A percentile compares a stretch with the other conserved stretches of the same genome.
phyloP scores from a whole-genome alignment of 2,113 vertebrate genomes.

The Tachycineta bicolor region DNA sequence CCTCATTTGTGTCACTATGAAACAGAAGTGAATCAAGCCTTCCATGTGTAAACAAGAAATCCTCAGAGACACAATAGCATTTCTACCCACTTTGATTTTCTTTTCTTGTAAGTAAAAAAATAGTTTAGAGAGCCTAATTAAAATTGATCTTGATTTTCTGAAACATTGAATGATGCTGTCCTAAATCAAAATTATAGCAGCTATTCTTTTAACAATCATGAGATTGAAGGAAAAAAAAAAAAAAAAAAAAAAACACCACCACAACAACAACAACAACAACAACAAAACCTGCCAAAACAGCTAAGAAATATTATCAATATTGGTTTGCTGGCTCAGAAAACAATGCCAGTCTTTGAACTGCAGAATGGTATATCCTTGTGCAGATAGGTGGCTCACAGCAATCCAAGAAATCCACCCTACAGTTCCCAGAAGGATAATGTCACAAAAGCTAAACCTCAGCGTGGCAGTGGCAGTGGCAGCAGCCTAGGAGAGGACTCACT shows the following conservation, averaged over 20 bases:
- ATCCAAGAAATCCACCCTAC: not conserved
- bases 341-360: not conserved
- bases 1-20: not conserved
- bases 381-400: not conserved
- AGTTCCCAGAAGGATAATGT: not conserved
- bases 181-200: slow-evolving; percentile 5
- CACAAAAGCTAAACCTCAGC: not conserved
- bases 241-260: no score
- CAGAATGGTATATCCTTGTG: not conserved
- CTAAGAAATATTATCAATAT: not conserved
- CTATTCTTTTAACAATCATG: not conserved
- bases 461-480: not conserved
- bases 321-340: not conserved
- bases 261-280: no score
- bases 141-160: slow-evolving; percentile 17
- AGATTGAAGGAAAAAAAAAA: not conserved
- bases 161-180: not conserved
- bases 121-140: not conserved
- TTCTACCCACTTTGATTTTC: not conserved
- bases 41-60: not conserved
- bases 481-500: not conserved
- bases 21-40: not conserved
- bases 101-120: not conserved
- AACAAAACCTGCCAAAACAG: not conserved
- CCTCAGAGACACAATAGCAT: not conserved